Evolutionary conservation across 1,140 invertebrate genomes (phyloP).

Genomic region (Choristoneura fumiferana): DNA sequence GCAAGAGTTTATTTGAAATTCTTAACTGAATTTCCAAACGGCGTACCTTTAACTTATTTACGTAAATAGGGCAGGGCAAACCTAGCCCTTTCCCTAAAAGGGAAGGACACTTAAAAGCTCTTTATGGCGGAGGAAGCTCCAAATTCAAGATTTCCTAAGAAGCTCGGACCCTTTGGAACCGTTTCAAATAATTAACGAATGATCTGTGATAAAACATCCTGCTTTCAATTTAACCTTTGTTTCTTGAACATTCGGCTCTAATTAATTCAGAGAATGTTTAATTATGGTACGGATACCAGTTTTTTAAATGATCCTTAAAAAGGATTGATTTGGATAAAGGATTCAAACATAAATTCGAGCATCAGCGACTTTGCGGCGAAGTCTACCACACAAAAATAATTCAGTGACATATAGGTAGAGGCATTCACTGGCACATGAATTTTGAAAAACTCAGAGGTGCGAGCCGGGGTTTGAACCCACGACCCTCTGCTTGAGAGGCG

Average conservation of each 20-base stretch:
- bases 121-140: background rate
- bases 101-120: slow-evolving; percentile 1
- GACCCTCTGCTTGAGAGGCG: too few species aligned
- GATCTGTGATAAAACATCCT: background rate
- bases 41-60: background rate
- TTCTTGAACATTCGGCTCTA: background rate
- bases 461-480: too few species aligned
- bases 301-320: too few species aligned
- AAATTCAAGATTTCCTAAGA: slow-evolving; percentile 5
- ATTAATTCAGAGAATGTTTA: background rate
- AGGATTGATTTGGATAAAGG: too few species aligned
- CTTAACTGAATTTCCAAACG: background rate
- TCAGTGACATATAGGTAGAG: too few species aligned
- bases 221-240: slow-evolving; percentile 5
- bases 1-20: background rate
- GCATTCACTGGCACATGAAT: too few species aligned
- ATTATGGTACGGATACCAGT: too few species aligned
- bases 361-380: too few species aligned
- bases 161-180: background rate
- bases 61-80: background rate
- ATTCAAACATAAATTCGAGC: too few species aligned
- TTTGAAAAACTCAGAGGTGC: too few species aligned
- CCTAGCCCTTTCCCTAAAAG: background rate
- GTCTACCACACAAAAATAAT: too few species aligned
- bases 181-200: slow-evolving; percentile 17